A percentile compares a stretch with the other conserved stretches of the same genome.
phyloP scores from a whole-genome alignment of 2,888 invertebrate genomes.

The Caenorhabditis sp. region DNA sequence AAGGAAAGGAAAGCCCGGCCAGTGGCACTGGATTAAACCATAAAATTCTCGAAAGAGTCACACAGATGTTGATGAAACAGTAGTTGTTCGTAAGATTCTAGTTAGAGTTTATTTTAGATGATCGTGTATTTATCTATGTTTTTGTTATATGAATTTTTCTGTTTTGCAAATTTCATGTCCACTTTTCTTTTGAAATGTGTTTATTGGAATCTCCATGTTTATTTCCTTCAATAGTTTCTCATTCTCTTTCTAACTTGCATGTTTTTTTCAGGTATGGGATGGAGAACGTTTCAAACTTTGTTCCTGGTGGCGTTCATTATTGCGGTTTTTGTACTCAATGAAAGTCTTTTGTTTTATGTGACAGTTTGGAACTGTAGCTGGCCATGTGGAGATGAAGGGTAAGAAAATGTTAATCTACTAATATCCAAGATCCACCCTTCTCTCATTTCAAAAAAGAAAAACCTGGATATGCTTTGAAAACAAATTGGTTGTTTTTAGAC shows the following conservation, averaged over 20 bases:
- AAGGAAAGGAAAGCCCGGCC: conserved; percentile 4
- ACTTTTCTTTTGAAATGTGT: neutral
- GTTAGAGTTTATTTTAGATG: conserved; percentile 6
- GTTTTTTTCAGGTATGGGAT: conserved; percentile 3
- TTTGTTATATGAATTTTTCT: conserved; percentile 13
- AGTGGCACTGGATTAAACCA: conserved; percentile 42
- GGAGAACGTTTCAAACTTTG: neutral
- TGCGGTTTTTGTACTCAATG: conserved; percentile 51
- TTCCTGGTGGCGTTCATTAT: neutral
- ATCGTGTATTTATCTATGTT: conserved; percentile 14
- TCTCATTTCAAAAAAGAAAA: neutral
- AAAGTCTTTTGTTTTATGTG: conserved; percentile 52
- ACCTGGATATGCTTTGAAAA: too few relatives aligned
- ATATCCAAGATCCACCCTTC: neutral
- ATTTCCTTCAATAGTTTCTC: neutral
- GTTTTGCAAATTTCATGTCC: neutral
- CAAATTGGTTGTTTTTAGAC: too few relatives aligned
- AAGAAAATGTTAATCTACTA: neutral
- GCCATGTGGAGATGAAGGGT: conserved; percentile 23
- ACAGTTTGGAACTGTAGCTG: conserved; percentile 31
- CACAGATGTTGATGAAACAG: conserved; percentile 58
- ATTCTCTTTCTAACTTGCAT: neutral
- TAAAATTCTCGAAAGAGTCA: conserved; percentile 48
- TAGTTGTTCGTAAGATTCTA: conserved; percentile 7
- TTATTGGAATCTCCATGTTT: conserved; percentile 1